A percentile compares a stretch with the other conserved stretches of the same genome.
phyloP scores from a whole-genome alignment of 2,113 vertebrate genomes.

The Aix galericulata region DNA sequence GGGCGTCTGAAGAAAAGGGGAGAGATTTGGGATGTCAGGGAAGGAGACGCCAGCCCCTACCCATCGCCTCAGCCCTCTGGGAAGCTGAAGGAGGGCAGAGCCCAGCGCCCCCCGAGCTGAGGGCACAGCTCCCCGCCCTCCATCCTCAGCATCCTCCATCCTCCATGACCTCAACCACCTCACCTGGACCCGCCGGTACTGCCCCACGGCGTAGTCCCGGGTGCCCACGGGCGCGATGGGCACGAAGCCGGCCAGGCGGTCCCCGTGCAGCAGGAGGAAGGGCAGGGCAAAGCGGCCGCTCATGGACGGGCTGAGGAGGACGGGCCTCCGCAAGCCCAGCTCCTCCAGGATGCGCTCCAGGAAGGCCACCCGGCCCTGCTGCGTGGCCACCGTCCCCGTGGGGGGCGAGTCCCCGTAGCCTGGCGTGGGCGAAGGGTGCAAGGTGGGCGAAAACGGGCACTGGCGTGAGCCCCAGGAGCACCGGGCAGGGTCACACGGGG shows the following conservation, averaged over 20 bases:
- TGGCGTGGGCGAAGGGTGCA: conserved; percentile 29
- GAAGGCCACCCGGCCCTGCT: conserved; percentile 82
- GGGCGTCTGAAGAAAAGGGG: conserved; percentile 79
- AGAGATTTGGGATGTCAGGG: background rate
- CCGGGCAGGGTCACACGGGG: too few species aligned
- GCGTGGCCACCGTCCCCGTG: conserved; percentile 72
- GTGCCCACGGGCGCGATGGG: conserved; percentile 89
- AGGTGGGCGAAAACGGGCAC: background rate
- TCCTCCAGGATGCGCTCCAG: conserved; percentile 82
- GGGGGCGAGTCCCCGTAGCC: conserved; percentile 89
- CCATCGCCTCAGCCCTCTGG: accelerated
- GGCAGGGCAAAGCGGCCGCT: conserved; percentile 92
- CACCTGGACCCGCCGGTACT: conserved; percentile 89
- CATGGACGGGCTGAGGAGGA: conserved; percentile 94
- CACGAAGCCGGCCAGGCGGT: conserved; percentile 85
- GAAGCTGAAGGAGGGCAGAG: background rate
- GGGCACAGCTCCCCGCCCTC: background rate
- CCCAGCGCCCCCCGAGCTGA: accelerated
- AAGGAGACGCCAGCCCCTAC: background rate
- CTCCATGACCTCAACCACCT: background rate
- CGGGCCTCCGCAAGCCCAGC: conserved; percentile 77
- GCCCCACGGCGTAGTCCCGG: conserved; percentile 81
- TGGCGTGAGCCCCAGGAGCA: background rate
- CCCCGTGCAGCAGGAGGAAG: conserved; percentile 83
- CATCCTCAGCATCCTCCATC: background rate